phyloP scores from a whole-genome alignment of 23 tunicate species.

The Halocynthia aurantium region DNA sequence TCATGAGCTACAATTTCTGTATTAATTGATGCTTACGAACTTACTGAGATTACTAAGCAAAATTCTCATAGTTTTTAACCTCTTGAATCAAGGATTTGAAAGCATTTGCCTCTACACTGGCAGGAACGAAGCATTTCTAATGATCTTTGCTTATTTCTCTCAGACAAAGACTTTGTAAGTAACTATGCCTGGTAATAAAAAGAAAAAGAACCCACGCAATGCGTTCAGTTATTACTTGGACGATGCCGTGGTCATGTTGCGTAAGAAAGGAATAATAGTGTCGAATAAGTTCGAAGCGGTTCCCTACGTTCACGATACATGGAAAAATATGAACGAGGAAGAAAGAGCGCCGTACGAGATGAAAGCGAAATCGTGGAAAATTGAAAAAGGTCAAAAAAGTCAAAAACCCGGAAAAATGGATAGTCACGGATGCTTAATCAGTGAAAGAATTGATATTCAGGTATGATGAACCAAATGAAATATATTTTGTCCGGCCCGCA shows the following conservation, averaged over 20 bases:
- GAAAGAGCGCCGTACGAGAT: constrained; percentile 74
- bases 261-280: constrained; percentile 41
- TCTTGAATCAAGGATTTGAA: no score
- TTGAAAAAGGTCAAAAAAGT: constrained; percentile 16
- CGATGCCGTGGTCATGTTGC: constrained; percentile 38
- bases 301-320: constrained; percentile 39
- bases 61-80: no score
- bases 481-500: no score
- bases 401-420: constrained; percentile 57
- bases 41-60: no score
- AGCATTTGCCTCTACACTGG: no score
- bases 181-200: background rate
- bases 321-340: constrained; percentile 61
- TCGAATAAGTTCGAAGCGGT: constrained; percentile 71
- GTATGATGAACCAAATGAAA: no score
- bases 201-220: constrained; percentile 69
- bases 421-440: constrained; percentile 4
- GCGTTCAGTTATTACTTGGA: constrained; percentile 90
- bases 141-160: no score
- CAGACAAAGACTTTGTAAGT: no score
- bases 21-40: no score
- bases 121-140: no score
- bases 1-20: no score
- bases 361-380: constrained; percentile 62
- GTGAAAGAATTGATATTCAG: no score